These are phyloP conservation scores for Antheraea pernyi DNA, from an alignment of 1,140 invertebrate species.

Conservation along the genomic window DNA sequence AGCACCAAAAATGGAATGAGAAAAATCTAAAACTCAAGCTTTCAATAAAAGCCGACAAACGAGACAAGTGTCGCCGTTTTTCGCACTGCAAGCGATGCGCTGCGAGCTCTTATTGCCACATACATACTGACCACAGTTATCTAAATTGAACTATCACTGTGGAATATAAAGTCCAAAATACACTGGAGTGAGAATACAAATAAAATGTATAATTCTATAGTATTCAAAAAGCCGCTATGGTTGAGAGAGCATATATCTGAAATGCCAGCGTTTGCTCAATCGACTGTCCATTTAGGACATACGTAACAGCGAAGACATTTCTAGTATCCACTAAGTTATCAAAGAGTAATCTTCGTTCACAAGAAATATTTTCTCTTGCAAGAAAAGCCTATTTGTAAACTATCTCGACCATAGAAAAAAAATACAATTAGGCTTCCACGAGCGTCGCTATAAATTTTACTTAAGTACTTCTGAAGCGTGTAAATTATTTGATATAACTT, in stretches of 20 bases:
- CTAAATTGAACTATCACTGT: neutral
- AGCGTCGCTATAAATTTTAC: too few species aligned
- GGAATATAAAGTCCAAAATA: neutral
- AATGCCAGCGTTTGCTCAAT: neutral
- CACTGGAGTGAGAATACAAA: neutral
- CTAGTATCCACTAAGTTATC: too few species aligned
- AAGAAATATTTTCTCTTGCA: too few species aligned
- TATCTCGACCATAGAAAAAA: too few species aligned
- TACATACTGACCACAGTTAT: neutral
- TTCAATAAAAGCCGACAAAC: constrained; percentile 10
- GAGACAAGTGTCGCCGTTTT: constrained; percentile 9
- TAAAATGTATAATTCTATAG: neutral
- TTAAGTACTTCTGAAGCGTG: too few species aligned
- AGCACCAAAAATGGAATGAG: neutral
- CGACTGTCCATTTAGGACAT: too few species aligned
- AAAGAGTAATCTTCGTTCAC: too few species aligned
- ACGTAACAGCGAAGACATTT: too few species aligned
- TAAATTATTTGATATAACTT: too few species aligned
- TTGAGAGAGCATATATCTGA: neutral
- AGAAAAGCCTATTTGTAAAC: too few species aligned
- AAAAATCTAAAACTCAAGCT: constrained; percentile 4
- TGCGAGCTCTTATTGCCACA: neutral
- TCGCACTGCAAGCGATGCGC: constrained; percentile 6
- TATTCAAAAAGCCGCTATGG: neutral
- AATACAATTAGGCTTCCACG: too few species aligned